Conservation (phyloP, 2,888 invertebrate species). For the Ormia ochracea region DNA sequence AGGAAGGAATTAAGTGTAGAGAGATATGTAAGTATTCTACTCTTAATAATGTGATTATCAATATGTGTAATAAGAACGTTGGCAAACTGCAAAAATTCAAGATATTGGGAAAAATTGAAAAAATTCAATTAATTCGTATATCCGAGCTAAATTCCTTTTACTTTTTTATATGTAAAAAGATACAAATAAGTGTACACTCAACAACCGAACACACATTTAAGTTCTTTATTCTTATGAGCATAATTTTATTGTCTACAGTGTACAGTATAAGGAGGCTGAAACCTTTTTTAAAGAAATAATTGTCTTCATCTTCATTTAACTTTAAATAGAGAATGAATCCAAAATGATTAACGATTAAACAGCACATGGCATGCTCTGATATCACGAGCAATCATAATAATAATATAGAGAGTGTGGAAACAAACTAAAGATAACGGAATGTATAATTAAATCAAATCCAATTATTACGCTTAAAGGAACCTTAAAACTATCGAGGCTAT, state of each 20-base stretch:
- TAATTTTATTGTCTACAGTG: too few species aligned
- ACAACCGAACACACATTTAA: too few species aligned
- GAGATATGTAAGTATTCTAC: background rate
- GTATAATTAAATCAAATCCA: background rate
- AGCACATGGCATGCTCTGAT: constrained; percentile 6
- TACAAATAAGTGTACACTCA: too few species aligned
- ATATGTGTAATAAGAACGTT: background rate
- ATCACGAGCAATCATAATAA: constrained; percentile 8
- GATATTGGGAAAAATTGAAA: too few species aligned
- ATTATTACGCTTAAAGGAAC: constrained; percentile 16
- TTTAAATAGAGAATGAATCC: constrained; percentile 9
- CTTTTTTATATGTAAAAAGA: too few species aligned
- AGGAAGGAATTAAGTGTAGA: background rate
- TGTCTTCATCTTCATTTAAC: constrained; percentile 8
- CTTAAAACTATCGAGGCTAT: constrained; percentile 42
- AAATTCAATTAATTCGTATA: too few species aligned
- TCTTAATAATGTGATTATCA: too few species aligned
- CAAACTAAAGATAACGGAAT: background rate
- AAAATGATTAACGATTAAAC: constrained; percentile 13
- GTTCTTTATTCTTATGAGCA: too few species aligned
- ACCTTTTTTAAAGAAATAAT: background rate
- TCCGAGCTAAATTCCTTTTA: too few species aligned
- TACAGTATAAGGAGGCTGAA: too few species aligned
- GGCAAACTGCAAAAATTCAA: background rate
- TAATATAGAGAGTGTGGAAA: background rate